phyloP scores from a whole-genome alignment of 35 echinoderm and acorn worm species.

The Apostichopus californicus region DNA sequence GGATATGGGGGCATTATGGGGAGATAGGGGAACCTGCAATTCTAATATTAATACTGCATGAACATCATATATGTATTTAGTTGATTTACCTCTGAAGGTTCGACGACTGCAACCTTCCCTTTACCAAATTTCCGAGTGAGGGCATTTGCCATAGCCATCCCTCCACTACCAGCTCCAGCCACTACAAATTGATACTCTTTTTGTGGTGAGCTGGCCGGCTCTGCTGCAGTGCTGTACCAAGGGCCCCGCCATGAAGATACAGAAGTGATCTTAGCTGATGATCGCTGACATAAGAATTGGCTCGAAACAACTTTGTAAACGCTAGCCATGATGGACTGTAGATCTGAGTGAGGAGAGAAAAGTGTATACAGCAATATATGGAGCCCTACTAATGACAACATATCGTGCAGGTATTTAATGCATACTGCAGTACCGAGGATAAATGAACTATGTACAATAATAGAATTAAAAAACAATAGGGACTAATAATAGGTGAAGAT shows the following conservation, averaged over 20 bases:
- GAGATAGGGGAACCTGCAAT: not conserved
- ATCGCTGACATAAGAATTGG: not conserved
- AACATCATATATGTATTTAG: not conserved
- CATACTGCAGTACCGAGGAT: no score
- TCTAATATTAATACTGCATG: no score
- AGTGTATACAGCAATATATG: no score
- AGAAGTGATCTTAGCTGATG: not conserved
- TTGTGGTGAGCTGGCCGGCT: constrained; percentile 29
- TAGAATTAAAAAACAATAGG: no score
- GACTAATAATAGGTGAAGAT: no score
- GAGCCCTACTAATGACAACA: no score
- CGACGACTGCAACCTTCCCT: constrained; percentile 90
- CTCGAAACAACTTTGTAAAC: not conserved
- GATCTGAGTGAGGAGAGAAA: no score
- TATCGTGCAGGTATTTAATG: no score
- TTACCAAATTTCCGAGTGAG: constrained; percentile 70
- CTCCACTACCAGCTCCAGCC: constrained; percentile 86
- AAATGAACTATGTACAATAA: no score
- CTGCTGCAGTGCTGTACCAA: constrained; percentile 56
- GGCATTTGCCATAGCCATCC: constrained; percentile 83
- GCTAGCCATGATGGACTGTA: not conserved
- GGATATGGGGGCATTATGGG: no score
- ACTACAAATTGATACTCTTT: constrained; percentile 88
- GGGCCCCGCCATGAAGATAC: not conserved
- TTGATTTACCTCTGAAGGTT: constrained; percentile 78